A percentile compares a stretch with the other conserved stretches of the same genome.
Conservation (phyloP, 2,113 vertebrate species). For the Brachyhypopomus occidentalis region DNA sequence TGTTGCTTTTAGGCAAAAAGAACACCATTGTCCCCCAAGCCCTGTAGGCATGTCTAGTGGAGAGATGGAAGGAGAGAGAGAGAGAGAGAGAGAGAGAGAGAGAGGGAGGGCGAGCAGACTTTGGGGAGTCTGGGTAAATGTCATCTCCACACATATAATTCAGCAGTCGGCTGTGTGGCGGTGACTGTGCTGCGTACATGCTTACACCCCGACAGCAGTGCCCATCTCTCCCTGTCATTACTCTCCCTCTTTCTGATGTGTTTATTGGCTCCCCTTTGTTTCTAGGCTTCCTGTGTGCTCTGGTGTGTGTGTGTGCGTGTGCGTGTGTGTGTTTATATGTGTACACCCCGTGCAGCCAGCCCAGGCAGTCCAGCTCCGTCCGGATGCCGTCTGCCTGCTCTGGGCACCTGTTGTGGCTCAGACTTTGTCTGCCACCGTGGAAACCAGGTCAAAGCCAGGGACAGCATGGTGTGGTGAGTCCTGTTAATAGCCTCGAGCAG, state of each 20-base stretch:
- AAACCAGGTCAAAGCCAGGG: slow-evolving; percentile 50
- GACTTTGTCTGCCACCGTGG: slow-evolving; percentile 60
- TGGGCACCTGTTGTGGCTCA: slow-evolving; percentile 71
- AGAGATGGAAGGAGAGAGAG: slow-evolving; percentile 71
- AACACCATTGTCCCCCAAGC: slow-evolving; percentile 81
- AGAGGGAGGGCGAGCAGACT: slow-evolving; percentile 44
- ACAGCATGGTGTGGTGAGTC: no score
- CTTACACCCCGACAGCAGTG: slow-evolving; percentile 14
- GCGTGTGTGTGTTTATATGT: slow-evolving; percentile 74
- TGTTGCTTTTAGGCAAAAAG: slow-evolving; percentile 83
- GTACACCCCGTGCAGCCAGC: slow-evolving; percentile 71
- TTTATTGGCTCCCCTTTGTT: slow-evolving; percentile 30
- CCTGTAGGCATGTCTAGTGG: slow-evolving; percentile 81
- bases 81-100: slow-evolving; percentile 57
- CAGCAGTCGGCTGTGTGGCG: slow-evolving; percentile 49
- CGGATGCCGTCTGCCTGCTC: slow-evolving; percentile 54
- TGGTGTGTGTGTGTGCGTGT: slow-evolving; percentile 54
- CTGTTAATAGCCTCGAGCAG: neutral
- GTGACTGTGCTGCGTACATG: slow-evolving; percentile 20
- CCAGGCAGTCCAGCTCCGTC: slow-evolving; percentile 66
- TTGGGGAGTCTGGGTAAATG: slow-evolving; percentile 81
- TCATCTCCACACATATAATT: slow-evolving; percentile 71
- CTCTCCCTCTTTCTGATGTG: slow-evolving; percentile 8
- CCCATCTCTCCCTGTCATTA: slow-evolving; percentile 36
- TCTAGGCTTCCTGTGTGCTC: slow-evolving; percentile 59